A percentile compares a stretch with the other conserved stretches of the same genome.
phyloP scores from a whole-genome alignment of 2,888 invertebrate genomes.

The Drosophila barbarae region DNA sequence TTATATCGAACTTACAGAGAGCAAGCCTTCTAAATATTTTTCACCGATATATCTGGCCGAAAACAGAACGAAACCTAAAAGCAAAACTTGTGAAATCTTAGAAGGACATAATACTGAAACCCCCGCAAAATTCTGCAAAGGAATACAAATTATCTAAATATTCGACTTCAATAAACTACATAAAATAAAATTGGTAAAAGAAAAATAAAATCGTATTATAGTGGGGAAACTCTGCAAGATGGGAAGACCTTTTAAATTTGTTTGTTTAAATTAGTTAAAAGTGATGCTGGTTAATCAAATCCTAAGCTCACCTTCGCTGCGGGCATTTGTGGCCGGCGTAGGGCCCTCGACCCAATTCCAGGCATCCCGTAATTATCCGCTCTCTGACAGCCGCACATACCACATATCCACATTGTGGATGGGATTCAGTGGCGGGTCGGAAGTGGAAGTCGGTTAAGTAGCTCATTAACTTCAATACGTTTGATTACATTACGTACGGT shows the following conservation, averaged over 20 bases:
- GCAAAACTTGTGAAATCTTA: too few relatives aligned
- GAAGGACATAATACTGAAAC: too few relatives aligned
- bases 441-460: constrained; percentile 59
- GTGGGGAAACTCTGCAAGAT: neutral
- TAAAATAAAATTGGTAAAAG: neutral
- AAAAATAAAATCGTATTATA: neutral
- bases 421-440: constrained; percentile 18
- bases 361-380: constrained; percentile 27
- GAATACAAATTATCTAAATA: neutral
- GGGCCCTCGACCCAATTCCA: constrained; percentile 62
- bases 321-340: constrained; percentile 36
- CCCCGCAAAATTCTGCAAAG: too few relatives aligned
- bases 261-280: constrained; percentile 2
- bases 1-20: too few relatives aligned
- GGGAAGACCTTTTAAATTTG: neutral
- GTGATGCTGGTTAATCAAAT: constrained; percentile 1
- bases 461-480: constrained; percentile 57
- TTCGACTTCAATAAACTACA: neutral
- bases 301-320: constrained; percentile 9
- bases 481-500: constrained; percentile 43
- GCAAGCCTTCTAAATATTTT: too few relatives aligned
- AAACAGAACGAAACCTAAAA: too few relatives aligned
- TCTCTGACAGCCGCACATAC: constrained; percentile 9
- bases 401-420: constrained; percentile 23
- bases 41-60: too few relatives aligned